Base-by-base conservation (phyloP, 2,888 invertebrate species). In the Chirona hameri region DNA sequence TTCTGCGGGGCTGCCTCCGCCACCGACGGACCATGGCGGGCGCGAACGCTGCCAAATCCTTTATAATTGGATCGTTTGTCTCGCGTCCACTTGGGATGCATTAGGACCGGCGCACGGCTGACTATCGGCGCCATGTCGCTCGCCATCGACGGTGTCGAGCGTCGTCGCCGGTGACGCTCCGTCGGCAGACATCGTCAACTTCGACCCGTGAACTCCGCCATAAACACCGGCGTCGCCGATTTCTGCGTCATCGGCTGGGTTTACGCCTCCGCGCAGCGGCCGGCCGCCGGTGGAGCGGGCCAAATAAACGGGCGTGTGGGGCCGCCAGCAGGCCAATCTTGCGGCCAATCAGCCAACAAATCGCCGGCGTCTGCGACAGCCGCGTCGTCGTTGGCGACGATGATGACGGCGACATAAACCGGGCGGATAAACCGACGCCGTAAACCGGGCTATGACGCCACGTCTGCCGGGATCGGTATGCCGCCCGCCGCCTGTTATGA, bases 41-140 rank as follows among this genome's bases (percentile, higher is more conserved):
- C 24, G 24, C 21, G 39, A 21, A 21, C 46, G 76, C 76, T 76
- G 76, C 76, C 76, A 76, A 46, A 46, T 76, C 76, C 46, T 12
- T 46, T 76, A 46, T 76, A 76, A 76, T 76, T 76, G 76, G 76
- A 76, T 76, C 76, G 24, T 76, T 76, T 46, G 76, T 76, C 76
- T 76, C 46, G 76, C 24, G 76, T 76, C 76, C 46, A 24, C 46
- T 76, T 76, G 46, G 76, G 76, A 76, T 46, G 76, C 46, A 46
- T 76, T 76, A 24, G 46, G 72, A 18, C 72, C 14, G 2, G 15
- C 14, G 18, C 31, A 29, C 31, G 31, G 31, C 31, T 4, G 31
- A 5, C 72, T 1, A 72, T 72, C 31, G 7, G 72, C 15, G 72
- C n/a, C 18, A 4, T 14, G 1, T 29, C 69, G 27, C 48, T 60